Evolutionary conservation across 2,888 invertebrate species (phyloP).

Genomic region (Lacanobia wlatinum): DNA sequence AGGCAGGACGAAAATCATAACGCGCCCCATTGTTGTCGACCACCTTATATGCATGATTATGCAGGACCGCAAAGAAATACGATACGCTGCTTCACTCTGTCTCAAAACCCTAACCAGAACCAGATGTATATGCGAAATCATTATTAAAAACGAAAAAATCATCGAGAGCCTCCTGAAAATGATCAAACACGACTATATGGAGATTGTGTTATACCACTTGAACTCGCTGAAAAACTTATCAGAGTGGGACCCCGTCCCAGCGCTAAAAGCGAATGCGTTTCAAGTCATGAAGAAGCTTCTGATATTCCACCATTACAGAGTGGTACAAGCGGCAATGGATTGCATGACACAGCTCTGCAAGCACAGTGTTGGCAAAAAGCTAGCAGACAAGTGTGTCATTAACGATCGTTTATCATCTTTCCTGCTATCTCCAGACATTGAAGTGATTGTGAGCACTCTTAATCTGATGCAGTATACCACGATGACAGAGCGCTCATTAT

Average conservation of each 20-base stretch:
- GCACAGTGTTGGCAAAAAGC: slow-evolving; percentile 79
- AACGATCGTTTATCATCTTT: slow-evolving; percentile 72
- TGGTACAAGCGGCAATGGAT: slow-evolving; percentile 80
- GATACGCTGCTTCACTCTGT: slow-evolving; percentile 82
- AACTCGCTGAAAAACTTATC: slow-evolving; percentile 78
- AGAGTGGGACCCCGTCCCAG: slow-evolving; percentile 80
- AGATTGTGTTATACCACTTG: slow-evolving; percentile 80
- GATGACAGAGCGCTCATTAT: slow-evolving; percentile 82
- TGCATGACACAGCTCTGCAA: slow-evolving; percentile 84
- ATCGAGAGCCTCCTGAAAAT: slow-evolving; percentile 82
- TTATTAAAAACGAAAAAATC: slow-evolving; percentile 75
- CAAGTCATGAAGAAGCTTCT: slow-evolving; percentile 79
- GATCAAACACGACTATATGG: slow-evolving; percentile 81
- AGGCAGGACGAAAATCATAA: slow-evolving; percentile 79
- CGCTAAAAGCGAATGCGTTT: slow-evolving; percentile 83
- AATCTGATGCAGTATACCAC: slow-evolving; percentile 82
- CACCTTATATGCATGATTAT: slow-evolving; percentile 79
- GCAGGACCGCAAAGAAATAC: slow-evolving; percentile 82
- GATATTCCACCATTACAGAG: slow-evolving; percentile 71
- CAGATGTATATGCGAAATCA: slow-evolving; percentile 75
- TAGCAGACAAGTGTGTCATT: slow-evolving; percentile 83
- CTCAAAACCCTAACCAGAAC: slow-evolving; percentile 78
- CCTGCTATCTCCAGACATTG: slow-evolving; percentile 67
- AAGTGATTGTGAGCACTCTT: slow-evolving; percentile 78
- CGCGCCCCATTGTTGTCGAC: slow-evolving; percentile 74